Evolutionary conservation across 2,113 vertebrate species (phyloP).

Genomic region (Oreotragus oreotragus): DNA sequence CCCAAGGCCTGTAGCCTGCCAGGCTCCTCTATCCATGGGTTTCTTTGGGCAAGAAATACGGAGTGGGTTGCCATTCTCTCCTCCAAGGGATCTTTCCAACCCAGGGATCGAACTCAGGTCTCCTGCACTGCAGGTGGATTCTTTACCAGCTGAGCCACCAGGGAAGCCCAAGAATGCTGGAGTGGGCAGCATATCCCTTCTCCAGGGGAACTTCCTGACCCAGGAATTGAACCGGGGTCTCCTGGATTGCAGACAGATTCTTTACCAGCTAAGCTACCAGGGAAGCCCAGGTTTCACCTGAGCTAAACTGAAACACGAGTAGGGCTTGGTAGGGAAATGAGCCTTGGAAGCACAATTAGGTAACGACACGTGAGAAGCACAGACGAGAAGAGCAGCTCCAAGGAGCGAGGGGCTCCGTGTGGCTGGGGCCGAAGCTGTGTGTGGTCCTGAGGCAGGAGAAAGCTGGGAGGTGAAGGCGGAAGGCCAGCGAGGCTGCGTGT

Average conservation of each 20-base stretch:
- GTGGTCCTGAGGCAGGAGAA: background rate
- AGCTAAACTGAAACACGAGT: background rate
- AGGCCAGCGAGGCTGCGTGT: background rate
- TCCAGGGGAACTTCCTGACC: background rate
- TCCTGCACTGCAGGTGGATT: background rate
- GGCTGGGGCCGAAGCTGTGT: background rate
- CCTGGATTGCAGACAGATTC: background rate
- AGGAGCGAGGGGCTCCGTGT: background rate
- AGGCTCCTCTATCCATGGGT: background rate
- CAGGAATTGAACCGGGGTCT: background rate
- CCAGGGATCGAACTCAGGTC: background rate
- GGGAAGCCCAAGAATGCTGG: background rate
- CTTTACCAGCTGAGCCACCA: background rate
- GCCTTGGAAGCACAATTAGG: background rate
- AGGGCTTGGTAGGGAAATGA: background rate
- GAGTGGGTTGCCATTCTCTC: background rate
- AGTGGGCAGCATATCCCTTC: background rate
- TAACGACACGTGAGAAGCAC: rapidly evolving
- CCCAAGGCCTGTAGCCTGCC: background rate
- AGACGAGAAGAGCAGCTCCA: background rate
- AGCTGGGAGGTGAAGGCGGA: background rate
- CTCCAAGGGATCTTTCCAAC: background rate
- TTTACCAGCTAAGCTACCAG: background rate
- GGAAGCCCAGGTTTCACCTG: background rate
- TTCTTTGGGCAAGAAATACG: background rate